Conservation (phyloP, 2,888 invertebrate genomes). For the Hydropsyche betteni region DNA sequence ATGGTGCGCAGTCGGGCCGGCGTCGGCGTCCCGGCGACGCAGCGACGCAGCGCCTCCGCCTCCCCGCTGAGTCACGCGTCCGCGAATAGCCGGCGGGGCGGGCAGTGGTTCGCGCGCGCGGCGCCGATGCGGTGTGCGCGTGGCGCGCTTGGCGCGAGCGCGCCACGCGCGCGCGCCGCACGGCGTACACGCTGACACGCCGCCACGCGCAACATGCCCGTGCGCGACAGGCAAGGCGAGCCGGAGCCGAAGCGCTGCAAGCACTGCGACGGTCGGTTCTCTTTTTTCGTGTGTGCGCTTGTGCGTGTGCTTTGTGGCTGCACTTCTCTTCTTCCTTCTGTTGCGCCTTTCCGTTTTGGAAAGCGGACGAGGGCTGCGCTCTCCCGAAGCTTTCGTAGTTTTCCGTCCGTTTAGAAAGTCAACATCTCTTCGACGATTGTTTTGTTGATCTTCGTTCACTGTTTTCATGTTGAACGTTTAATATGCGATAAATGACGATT, state of each 20-base stretch:
- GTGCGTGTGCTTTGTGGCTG: background rate
- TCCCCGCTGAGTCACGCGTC: too few species aligned
- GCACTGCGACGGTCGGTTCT: slow-evolving; percentile 79
- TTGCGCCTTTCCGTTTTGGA: too few species aligned
- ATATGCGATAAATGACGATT: too few species aligned
- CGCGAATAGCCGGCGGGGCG: slow-evolving; percentile 52
- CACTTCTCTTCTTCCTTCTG: background rate
- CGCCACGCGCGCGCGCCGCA: slow-evolving; percentile 58
- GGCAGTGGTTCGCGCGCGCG: slow-evolving; percentile 59
- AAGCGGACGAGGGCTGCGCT: too few species aligned
- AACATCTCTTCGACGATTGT: too few species aligned
- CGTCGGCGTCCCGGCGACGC: too few species aligned
- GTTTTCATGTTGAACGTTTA: too few species aligned
- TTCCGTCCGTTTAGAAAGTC: too few species aligned
- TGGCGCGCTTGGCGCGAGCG: slow-evolving; percentile 56
- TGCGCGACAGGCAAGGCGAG: slow-evolving; percentile 66
- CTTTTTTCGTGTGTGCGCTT: background rate
- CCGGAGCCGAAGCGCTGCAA: slow-evolving; percentile 92
- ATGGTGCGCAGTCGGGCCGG: too few species aligned
- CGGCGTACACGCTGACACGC: slow-evolving; percentile 61
- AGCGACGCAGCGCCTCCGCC: too few species aligned
- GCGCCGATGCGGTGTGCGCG: slow-evolving; percentile 36
- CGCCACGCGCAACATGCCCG: slow-evolving; percentile 67
- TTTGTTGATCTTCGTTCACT: too few species aligned
- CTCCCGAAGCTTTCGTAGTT: too few species aligned